phyloP scores from a whole-genome alignment of 2,888 invertebrate genomes.

The Heliconius ismenius region DNA sequence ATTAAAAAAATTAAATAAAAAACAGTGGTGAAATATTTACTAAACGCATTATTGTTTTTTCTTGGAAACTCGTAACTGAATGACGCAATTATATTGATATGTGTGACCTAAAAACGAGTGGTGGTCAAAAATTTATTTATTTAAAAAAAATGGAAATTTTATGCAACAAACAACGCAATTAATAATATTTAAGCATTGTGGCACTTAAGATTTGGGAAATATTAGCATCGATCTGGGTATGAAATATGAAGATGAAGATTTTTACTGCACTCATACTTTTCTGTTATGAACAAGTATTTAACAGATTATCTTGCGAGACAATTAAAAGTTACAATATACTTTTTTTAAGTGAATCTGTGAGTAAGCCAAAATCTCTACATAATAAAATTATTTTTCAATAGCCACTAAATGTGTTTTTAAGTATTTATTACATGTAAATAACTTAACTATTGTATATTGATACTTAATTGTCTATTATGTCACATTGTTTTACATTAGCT shows the following conservation, averaged over 20 bases:
- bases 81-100: slow-evolving; percentile 18
- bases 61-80: not conserved
- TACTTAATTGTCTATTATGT: slow-evolving; percentile 18
- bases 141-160: not conserved
- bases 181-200: no score
- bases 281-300: not conserved
- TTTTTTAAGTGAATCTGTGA: not conserved
- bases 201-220: not conserved
- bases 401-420: not conserved
- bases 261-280: not conserved
- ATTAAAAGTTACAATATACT: no score
- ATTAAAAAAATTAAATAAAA: not conserved
- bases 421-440: slow-evolving; percentile 16
- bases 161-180: no score
- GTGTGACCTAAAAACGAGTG: slow-evolving; percentile 8
- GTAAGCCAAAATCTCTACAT: not conserved
- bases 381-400: not conserved
- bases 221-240: not conserved
- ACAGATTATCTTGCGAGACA: not conserved
- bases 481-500: not conserved
- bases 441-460: not conserved
- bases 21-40: not conserved
- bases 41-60: slow-evolving; percentile 2
- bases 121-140: not conserved
- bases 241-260: not conserved